Base-by-base conservation (phyloP, 2,113 vertebrate species). In the human (Homo sapiens) region DNA sequence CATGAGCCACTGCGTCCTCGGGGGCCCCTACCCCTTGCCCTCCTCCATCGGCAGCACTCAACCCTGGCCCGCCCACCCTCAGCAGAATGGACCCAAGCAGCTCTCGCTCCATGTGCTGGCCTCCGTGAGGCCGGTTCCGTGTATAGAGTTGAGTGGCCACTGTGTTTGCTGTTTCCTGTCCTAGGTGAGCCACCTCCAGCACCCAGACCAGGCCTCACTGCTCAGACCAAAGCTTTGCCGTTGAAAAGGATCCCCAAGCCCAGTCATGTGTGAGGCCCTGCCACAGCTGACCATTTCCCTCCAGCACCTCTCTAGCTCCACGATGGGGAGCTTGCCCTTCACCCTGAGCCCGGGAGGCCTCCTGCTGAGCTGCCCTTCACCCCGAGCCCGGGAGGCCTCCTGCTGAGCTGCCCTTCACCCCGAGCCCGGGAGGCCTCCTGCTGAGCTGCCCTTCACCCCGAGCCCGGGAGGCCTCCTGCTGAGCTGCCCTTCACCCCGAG, bases 101-200 rank as follows among this genome's bases (percentile, higher is more conserved):
- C 61, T 64, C 11, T 32, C 12, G 0, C 27, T 32, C 40, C 22
- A 23, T 4, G 5, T 40, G 70, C 43, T 5, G 43, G 75, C 8
- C 43, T 32, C 32, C 0, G 7, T 13, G 32, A 68, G 66, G 66
- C 32, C 66, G 0, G 16, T 30, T 22, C 8, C 5, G 1, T 11
- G 4, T 3, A 9, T 25, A 4, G 20, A 9, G 27, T 45, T 16
- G 30, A 30, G 8, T 1, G 3, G 8, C 40, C 32, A 1, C 30
- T 25, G 20, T 38, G 8, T 18, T n/a, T 5, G 9, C n/a, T 20
- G 0, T 1, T 7, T 25, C 55, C 76, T 55, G 18, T 35, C 50
- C 5, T 9, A 23, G 9, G 2, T 14, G 38, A 10, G 32, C n/a
- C 20, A 35, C 76, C 22, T 23, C 35, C 0, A 1, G 9, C 1